Conservation (phyloP, 1,140 invertebrate species). For the Brachionus asplanchnoidis region DNA sequence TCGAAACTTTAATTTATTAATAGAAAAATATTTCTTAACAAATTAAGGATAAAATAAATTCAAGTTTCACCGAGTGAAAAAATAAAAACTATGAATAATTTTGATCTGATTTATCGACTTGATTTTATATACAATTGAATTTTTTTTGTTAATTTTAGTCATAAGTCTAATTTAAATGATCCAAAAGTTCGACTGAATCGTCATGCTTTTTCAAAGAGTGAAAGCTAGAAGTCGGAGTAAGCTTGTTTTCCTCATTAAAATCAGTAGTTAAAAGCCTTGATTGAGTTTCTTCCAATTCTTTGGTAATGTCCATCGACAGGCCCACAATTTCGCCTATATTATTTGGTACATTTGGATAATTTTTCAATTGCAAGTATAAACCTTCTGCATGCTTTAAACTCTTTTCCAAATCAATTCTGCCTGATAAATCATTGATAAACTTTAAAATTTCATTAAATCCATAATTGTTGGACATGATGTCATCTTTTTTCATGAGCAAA, state of each 20-base stretch:
- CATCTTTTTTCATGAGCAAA: slow-evolving; percentile 76
- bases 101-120: background rate
- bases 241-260: background rate
- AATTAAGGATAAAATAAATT: background rate
- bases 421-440: slow-evolving; percentile 27
- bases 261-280: background rate
- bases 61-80: background rate
- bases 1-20: background rate
- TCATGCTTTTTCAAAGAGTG: slow-evolving; percentile 3
- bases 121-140: background rate
- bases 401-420: slow-evolving; percentile 12
- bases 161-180: background rate
- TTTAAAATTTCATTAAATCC: slow-evolving; percentile 86
- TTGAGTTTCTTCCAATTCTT: background rate
- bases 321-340: slow-evolving; percentile 38
- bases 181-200: background rate
- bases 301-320: background rate
- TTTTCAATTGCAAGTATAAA: slow-evolving; percentile 6
- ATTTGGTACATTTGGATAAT: background rate
- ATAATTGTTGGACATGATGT: slow-evolving; percentile 79
- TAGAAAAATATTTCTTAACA: background rate
- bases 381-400: slow-evolving; percentile 31
- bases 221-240: background rate
- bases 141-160: background rate
- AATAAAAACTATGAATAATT: background rate